phyloP scores from a whole-genome alignment of 2,888 invertebrate genomes.

The Latrodectus hesperus region DNA sequence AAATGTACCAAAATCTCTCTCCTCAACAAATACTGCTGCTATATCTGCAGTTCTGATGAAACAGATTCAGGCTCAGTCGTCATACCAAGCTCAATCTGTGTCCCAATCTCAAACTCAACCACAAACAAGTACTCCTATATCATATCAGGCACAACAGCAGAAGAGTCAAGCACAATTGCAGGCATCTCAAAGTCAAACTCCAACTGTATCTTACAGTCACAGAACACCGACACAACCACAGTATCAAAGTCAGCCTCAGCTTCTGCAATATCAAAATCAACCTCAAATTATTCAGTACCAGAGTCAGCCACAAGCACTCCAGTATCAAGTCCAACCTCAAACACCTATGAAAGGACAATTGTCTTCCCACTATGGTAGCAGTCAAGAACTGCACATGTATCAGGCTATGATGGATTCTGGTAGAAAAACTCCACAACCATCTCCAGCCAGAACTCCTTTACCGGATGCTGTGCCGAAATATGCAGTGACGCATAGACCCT shows the following conservation, averaged over 20 bases:
- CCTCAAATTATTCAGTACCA: conserved; percentile 42
- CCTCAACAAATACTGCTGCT: not conserved
- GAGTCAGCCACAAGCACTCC: conserved; percentile 28
- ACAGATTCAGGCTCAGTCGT: conserved; percentile 29
- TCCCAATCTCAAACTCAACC: not conserved
- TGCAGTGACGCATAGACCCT: conserved; percentile 18
- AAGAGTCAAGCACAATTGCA: not conserved
- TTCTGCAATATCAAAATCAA: conserved; percentile 48
- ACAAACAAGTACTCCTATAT: conserved; percentile 1
- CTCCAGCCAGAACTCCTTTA: conserved; percentile 32
- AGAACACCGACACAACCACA: conserved; percentile 15
- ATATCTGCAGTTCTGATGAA: conserved; percentile 4
- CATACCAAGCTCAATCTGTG: conserved; percentile 14
- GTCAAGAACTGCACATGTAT: conserved; percentile 28
- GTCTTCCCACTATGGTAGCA: conserved; percentile 24
- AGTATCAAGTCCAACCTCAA: conserved; percentile 27
- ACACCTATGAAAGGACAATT: conserved; percentile 10
- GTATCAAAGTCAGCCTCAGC: conserved; percentile 19
- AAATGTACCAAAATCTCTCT: not conserved
- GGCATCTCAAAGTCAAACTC: conserved; percentile 13
- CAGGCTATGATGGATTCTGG: conserved; percentile 29
- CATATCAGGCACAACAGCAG: not conserved
- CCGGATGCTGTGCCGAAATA: conserved; percentile 53
- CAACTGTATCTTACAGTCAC: not conserved
- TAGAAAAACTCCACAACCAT: conserved; percentile 5